Base-by-base conservation (phyloP, 2,113 vertebrate genomes). In the Calypte anna region DNA sequence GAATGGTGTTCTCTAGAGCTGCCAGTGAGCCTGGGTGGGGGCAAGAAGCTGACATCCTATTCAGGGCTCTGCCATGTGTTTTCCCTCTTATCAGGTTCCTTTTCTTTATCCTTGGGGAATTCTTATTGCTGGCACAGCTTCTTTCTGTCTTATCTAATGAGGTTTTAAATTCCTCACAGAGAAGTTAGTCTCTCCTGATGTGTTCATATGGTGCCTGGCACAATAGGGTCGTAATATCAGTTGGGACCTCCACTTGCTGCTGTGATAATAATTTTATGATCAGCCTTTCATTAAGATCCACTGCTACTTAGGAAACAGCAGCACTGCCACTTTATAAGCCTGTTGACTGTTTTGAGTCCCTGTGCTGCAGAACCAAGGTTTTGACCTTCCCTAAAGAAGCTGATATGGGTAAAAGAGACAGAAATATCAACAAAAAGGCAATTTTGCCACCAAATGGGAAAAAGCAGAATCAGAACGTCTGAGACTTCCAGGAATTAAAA, bases 251-350 rank as follows among this genome's bases (percentile, higher is more conserved):
- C 86, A 30, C 25, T 93, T 92, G 93, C 86, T 90, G 82, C 73
- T 81, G 68, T 4, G 46, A 70, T 80, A 90, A 87, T 83, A 93
- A 92, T 93, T 95, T 92, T 78, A 78, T 86, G 83, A 93, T 59
- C 86, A 74, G 73, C 57, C 61, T 93, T 90, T 88, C 86, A 91
- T 86, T 93, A 95, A 91, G 90, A 94, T 91, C 68, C 33, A 86
- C 75, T 81, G 57, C 68, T 88, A 64, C 30, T 90, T 91, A 81
- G 72, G 73, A 94, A 95, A 82, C 92, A 90, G 90, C 73, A 95
- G 94, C 82, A 59, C 25, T 86, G 57, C 57, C 86, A 86, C 57
- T 78, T 93, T 75, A n/a, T 86, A 94, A 88, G 38, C 14, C 80
- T 74, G 48, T 67, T 86, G 63, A 88, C 57, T 88, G 25, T 81